Evolutionary conservation across 1,140 invertebrate species (phyloP).

Genomic region (Limonius californicus): DNA sequence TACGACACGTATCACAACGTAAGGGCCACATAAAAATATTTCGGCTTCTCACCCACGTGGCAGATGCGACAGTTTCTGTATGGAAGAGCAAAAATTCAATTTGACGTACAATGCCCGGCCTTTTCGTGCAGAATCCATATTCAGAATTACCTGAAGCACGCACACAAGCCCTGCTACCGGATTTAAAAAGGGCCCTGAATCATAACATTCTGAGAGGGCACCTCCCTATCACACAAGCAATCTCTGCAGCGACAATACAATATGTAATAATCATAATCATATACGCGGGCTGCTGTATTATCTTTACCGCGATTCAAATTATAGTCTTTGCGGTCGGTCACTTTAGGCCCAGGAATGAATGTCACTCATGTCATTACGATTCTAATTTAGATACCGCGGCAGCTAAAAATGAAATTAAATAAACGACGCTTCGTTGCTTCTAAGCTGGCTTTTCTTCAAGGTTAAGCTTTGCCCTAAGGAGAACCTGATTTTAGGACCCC

Average conservation of each 20-base stretch:
- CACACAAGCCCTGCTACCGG: background rate
- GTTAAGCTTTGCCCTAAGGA: too few species aligned
- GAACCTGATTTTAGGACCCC: too few species aligned
- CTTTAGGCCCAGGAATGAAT: background rate
- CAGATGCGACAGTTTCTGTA: background rate
- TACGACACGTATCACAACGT: too few species aligned
- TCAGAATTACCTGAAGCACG: background rate
- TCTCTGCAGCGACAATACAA: background rate
- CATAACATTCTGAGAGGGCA: background rate
- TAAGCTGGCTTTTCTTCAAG: background rate
- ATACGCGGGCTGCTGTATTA: background rate
- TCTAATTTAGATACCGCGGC: background rate
- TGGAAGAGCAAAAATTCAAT: background rate
- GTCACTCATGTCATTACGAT: background rate
- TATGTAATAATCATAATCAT: slow-evolving; percentile 1
- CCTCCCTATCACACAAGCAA: background rate
- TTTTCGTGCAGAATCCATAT: slow-evolving; percentile 5
- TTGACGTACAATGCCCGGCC: background rate
- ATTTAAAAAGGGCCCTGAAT: slow-evolving; percentile 3
- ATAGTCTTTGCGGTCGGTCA: background rate
- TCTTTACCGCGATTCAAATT: background rate
- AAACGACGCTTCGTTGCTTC: background rate
- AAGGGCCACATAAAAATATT: background rate
- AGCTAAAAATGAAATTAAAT: background rate
- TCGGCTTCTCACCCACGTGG: background rate